Evolutionary conservation across 2,113 vertebrate species (phyloP), one percentile per base, ranked within the genome.

Genomic region (Hippocampus barbouri): DNA sequence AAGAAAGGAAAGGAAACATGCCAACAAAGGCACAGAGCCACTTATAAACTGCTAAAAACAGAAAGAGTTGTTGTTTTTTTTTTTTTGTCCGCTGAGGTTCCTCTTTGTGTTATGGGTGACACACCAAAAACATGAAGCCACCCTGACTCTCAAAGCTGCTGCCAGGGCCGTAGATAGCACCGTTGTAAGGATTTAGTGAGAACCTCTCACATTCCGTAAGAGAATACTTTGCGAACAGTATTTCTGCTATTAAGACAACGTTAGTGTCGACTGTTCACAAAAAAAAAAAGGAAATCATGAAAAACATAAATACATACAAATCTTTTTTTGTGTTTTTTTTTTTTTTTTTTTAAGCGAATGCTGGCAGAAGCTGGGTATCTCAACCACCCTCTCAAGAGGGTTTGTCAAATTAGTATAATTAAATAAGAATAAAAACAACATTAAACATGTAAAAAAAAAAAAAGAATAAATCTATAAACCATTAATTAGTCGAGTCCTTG

Each of bases 31-130:
- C 70, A 63, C 75, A 72, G 66, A 71, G 78, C 92, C 91, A 92
- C 9, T 21, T 8, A 82, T 92, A 79, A 34, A 61, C 77, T 69
- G 78, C 74, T 47, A 76, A 12, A 73, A 90, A 94, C 56, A 73
- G 67, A 72, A 27, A 74, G 72, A 77, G 79, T 73, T 83, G 75
- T 79, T 84, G 83, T 5, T 18, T 18, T 51, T n/a, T 53, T 82
- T 94, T n/a, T 54, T 82, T 94, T 96, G 94, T 97, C 95, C 94
- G 90, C 93, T 94, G 94, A 96, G 95, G 94, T 95, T 94, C 89
- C 85, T 78, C 78, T 85, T 88, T 85, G 83, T 77, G 87, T 79
- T 84, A 78, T 70, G 80, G 83, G 68, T 79, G 93, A 93, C 89
- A 92, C 91, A 38, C 88, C 85, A 81, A 92, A 91, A 89, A 81